These are phyloP conservation scores for Threskiornis aethiopicus DNA, from an alignment of 2,797 vertebrate genomes.

Conservation along the genomic window DNA sequence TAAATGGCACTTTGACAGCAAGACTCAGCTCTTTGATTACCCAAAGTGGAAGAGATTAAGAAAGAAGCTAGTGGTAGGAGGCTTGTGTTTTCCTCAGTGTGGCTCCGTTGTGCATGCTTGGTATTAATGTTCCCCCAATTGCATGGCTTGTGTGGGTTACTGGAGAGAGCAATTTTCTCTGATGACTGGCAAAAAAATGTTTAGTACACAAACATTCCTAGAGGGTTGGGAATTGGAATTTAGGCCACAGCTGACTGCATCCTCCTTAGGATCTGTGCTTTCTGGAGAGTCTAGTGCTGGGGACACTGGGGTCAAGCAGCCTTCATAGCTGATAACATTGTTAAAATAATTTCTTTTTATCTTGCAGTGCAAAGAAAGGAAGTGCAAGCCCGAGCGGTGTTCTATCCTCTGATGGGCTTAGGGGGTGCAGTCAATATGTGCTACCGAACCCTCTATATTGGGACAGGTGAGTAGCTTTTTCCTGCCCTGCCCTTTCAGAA, in stretches of 20 bases:
- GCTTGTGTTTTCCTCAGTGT: background rate
- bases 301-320: background rate
- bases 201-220: background rate
- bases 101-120: background rate
- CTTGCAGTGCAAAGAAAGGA: constrained; percentile 84
- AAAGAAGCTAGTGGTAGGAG: background rate
- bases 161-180: background rate
- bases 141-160: background rate
- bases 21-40: background rate
- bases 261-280: background rate
- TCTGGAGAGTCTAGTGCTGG: background rate
- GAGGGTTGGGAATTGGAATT: background rate
- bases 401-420: constrained; percentile 89
- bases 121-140: background rate
- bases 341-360: constrained; percentile 39
- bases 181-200: background rate
- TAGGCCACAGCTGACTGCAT: background rate
- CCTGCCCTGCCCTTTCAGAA: background rate
- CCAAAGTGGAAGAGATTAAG: background rate
- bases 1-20: background rate
- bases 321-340: constrained; percentile 10
- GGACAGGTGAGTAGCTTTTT: constrained; percentile 82
- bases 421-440: constrained; percentile 91
- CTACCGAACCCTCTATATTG: constrained; percentile 93
- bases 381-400: constrained; percentile 90